A percentile compares a stretch with the other conserved stretches of the same genome.
Conservation (phyloP, 1,140 invertebrate species). For the Bombus sibiricus region DNA sequence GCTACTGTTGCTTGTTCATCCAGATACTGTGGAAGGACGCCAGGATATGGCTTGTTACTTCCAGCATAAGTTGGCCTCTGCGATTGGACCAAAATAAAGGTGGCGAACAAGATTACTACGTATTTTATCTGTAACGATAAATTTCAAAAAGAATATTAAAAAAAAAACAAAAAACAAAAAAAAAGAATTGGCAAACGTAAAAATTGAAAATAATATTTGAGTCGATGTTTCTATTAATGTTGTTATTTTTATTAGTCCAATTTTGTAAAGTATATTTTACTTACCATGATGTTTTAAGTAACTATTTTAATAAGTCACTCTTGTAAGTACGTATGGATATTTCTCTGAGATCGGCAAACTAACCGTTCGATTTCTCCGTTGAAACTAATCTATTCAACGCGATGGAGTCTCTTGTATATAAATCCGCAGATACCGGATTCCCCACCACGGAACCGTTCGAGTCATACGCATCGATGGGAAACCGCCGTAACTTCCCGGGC, state of each 20-base stretch:
- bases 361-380: constrained; percentile 30
- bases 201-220: too few species aligned
- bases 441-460: constrained; percentile 48
- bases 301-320: too few species aligned
- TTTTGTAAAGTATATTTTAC: background rate
- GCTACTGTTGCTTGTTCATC: constrained; percentile 24
- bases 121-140: constrained; percentile 57
- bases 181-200: background rate
- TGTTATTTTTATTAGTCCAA: too few species aligned
- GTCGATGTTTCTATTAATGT: background rate
- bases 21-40: constrained; percentile 65
- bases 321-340: background rate
- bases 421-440: constrained; percentile 46
- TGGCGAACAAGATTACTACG: constrained; percentile 36
- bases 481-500: constrained; percentile 46
- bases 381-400: constrained; percentile 32
- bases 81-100: constrained; percentile 48
- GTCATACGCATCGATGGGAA: constrained; percentile 48
- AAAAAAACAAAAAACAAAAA: background rate
- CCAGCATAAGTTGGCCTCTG: constrained; percentile 70
- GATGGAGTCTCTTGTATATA: constrained; percentile 56
- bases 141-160: too few species aligned
- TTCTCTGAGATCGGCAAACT: background rate
- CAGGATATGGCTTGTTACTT: constrained; percentile 44
- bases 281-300: constrained; percentile 25